A percentile compares a stretch with the other conserved stretches of the same genome.
phyloP scores from a whole-genome alignment of 2,797 vertebrate species.

The Monodelphis domestica region DNA sequence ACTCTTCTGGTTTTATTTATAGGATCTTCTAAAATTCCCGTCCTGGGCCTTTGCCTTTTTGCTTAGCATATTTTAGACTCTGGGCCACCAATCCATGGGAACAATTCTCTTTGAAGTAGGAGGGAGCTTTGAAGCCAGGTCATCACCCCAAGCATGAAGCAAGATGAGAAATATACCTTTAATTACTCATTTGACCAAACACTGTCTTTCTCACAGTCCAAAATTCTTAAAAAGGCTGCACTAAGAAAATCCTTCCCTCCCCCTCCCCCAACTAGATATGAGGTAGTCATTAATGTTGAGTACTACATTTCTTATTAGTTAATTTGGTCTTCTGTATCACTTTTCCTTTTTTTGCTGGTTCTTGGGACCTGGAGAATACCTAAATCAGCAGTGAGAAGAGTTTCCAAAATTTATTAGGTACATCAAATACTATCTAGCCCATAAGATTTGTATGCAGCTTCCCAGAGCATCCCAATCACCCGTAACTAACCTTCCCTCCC shows the following conservation, averaged over 20 bases:
- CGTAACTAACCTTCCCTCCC: background rate
- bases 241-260: background rate
- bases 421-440: background rate
- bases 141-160: conserved; percentile 39
- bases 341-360: conserved; percentile 27
- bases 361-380: conserved; percentile 15
- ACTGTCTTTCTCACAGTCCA: conserved; percentile 49
- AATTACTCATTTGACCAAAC: conserved; percentile 58
- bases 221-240: conserved; percentile 27
- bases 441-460: background rate
- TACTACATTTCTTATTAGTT: background rate
- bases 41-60: background rate
- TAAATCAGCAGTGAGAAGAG: background rate
- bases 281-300: background rate
- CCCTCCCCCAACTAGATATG: background rate
- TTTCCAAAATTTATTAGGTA: background rate
- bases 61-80: conserved; percentile 36
- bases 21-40: background rate
- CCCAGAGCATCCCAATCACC: background rate
- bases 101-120: conserved; percentile 29
- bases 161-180: conserved; percentile 52
- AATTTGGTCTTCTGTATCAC: background rate
- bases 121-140: conserved; percentile 46
- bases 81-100: conserved; percentile 46
- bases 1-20: background rate